These are phyloP conservation scores for Choristoneura rosaceana DNA, from an alignment of 2,888 invertebrate genomes.

Conservation along the genomic window DNA sequence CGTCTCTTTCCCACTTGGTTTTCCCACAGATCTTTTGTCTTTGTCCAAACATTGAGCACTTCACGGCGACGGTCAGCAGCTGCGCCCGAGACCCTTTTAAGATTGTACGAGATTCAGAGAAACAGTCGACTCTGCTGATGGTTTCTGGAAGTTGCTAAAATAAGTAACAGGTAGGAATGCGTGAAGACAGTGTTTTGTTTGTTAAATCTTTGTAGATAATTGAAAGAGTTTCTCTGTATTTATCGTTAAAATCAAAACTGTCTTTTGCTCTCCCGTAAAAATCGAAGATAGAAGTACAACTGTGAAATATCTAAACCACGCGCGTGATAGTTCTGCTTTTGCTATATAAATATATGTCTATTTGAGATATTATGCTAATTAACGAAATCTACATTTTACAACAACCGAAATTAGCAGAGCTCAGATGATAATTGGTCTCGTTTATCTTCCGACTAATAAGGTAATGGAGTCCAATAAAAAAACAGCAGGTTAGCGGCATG, in stretches of 20 bases:
- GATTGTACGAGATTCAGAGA: conserved; percentile 74
- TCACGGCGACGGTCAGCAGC: conserved; percentile 75
- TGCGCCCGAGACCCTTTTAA: conserved; percentile 80
- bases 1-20: conserved; percentile 75
- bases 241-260: background rate
- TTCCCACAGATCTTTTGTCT: conserved; percentile 79
- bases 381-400: conserved; percentile 29
- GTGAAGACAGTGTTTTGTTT: background rate
- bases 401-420: conserved; percentile 32
- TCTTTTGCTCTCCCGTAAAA: background rate
- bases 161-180: background rate
- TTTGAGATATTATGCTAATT: conserved; percentile 21
- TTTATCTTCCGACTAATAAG: conserved; percentile 42
- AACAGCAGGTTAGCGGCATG: conserved; percentile 42
- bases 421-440: conserved; percentile 38
- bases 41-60: conserved; percentile 82
- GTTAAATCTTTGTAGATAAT: background rate
- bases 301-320: background rate
- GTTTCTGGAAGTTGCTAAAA: conserved; percentile 23
- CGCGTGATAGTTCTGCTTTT: background rate
- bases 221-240: too few relatives aligned
- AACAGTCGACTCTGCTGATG: conserved; percentile 57
- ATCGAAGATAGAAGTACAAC: background rate
- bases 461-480: conserved; percentile 41
- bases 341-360: background rate